Conservation (phyloP, 2,888 invertebrate genomes). For the Heliconius aoede region DNA sequence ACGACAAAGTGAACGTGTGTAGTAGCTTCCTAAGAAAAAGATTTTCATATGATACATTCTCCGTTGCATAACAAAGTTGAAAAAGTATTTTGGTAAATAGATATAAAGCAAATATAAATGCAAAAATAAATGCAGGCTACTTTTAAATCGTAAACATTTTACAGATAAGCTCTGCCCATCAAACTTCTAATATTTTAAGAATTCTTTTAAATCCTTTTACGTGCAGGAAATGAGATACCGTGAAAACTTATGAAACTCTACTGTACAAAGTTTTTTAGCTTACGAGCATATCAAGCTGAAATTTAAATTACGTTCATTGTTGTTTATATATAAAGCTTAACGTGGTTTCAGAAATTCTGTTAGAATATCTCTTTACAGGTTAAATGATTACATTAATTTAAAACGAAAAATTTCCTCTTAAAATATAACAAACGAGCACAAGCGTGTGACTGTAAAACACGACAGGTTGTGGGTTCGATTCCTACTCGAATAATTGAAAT, state of each 20-base stretch:
- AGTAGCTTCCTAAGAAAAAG: not conserved
- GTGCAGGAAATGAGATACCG: slow-evolving; percentile 38
- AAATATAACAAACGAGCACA: not conserved
- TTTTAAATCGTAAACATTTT: slow-evolving; percentile 9
- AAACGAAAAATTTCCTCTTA: not conserved
- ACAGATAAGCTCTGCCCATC: not conserved
- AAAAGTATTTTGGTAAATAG: not conserved
- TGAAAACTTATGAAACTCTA: slow-evolving; percentile 39
- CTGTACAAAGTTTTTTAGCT: slow-evolving; percentile 35
- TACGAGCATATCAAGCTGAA: slow-evolving; percentile 25
- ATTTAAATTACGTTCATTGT: slow-evolving; percentile 35
- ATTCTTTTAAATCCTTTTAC: slow-evolving; percentile 40
- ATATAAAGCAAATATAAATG: not conserved
- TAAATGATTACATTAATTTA: not conserved
- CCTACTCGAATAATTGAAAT: too few relatives aligned
- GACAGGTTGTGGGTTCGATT: too few relatives aligned
- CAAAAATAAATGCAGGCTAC: too few relatives aligned
- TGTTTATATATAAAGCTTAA: slow-evolving; percentile 27
- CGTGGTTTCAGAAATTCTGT: slow-evolving; percentile 13
- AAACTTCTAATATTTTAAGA: slow-evolving; percentile 19
- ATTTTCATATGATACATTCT: not conserved
- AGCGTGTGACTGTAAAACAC: too few relatives aligned
- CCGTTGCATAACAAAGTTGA: slow-evolving; percentile 8
- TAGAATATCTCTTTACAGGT: slow-evolving; percentile 6
- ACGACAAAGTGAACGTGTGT: not conserved